These are phyloP conservation scores for Cylloceria caligata DNA, from an alignment of 2,888 invertebrate species.

Conservation along the genomic window DNA sequence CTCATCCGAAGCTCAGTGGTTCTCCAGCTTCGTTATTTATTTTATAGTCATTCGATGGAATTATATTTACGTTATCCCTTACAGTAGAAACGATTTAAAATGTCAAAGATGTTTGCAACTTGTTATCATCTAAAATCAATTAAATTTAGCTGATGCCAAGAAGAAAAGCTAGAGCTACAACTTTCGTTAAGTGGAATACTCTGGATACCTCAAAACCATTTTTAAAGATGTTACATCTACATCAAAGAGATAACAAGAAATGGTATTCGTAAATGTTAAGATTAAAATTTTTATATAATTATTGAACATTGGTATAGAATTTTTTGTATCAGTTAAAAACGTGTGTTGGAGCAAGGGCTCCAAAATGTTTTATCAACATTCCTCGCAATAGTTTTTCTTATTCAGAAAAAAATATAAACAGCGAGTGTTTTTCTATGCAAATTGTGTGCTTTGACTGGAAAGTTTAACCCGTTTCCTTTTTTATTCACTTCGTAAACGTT, in stretches of 20 bases:
- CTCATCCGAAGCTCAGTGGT: slow-evolving; percentile 67
- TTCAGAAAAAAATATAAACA: background rate
- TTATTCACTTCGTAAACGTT: slow-evolving; percentile 3
- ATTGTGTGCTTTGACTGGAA: slow-evolving; percentile 22
- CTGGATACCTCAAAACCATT: no score
- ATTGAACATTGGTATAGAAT: no score
- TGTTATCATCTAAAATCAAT: background rate
- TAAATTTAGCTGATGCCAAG: background rate
- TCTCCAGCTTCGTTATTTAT: slow-evolving; percentile 58
- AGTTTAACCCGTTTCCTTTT: slow-evolving; percentile 19
- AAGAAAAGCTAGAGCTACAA: background rate
- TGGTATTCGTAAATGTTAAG: no score
- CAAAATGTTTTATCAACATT: no score
- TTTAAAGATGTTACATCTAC: no score
- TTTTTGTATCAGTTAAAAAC: no score
- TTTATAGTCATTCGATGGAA: background rate
- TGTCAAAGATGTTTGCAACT: background rate
- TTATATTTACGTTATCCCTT: no score
- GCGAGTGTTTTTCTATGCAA: background rate
- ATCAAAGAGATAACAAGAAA: no score
- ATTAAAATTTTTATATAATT: no score
- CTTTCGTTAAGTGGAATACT: no score
- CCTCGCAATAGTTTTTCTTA: no score
- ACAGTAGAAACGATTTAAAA: background rate
- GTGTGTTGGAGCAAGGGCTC: no score